phyloP scores from a whole-genome alignment of 2,797 vertebrate species.

The Lepilemur ruficaudatus region DNA sequence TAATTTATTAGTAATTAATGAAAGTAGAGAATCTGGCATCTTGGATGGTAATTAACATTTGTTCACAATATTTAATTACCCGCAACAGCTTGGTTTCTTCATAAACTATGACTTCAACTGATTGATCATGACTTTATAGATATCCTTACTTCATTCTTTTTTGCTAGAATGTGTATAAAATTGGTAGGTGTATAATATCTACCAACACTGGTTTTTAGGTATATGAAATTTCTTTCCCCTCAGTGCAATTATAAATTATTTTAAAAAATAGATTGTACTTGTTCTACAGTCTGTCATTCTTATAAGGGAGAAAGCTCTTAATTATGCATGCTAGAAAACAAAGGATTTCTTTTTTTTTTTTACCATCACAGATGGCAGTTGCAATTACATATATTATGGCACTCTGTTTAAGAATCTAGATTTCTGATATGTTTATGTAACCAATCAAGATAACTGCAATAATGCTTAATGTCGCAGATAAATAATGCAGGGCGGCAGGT shows the following conservation, averaged over 20 bases:
- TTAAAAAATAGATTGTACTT: background rate
- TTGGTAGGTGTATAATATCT: background rate
- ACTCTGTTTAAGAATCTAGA: constrained; percentile 20
- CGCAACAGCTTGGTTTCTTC: constrained; percentile 62
- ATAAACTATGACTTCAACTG: constrained; percentile 52
- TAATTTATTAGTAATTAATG: constrained; percentile 59
- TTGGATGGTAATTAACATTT: constrained; percentile 62
- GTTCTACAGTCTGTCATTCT: background rate
- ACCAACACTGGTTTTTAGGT: background rate
- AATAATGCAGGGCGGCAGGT: constrained; percentile 40
- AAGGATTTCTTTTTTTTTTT: background rate
- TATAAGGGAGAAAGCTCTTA: background rate
- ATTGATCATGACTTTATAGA: constrained; percentile 50
- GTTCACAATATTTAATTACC: constrained; percentile 62
- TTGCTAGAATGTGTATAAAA: background rate
- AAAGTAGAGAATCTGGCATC: constrained; percentile 24
- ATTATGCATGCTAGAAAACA: background rate
- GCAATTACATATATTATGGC: constrained; percentile 52
- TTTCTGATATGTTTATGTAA: constrained; percentile 74
- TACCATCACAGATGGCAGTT: constrained; percentile 21
- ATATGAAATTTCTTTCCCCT: background rate
- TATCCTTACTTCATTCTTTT: constrained; percentile 7
- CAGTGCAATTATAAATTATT: background rate
- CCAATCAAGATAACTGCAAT: constrained; percentile 69
- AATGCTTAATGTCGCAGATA: constrained; percentile 69